Percentiles rank a stretch among this genome's conserved stretches.
phyloP scores from a whole-genome alignment of 2,113 vertebrate genomes.

The Pholis gunnellus region DNA sequence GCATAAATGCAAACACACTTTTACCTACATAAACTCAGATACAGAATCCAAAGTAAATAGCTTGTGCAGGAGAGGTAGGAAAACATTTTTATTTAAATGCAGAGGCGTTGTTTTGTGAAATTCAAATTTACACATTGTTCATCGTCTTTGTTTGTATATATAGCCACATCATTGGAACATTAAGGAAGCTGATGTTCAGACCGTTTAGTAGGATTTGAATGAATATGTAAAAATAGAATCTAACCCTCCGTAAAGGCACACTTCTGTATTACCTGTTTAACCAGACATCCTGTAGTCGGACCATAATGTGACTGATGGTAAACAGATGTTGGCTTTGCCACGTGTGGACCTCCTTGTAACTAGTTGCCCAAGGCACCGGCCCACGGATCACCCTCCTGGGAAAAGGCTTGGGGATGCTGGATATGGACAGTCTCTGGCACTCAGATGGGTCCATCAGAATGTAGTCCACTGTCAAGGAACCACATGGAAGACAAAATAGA shows the following conservation, averaged over 20 bases:
- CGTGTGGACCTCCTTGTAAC: constrained; percentile 72
- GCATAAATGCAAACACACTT: too few relatives aligned
- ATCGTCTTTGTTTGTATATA: background rate
- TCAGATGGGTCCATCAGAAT: constrained; percentile 89
- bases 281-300: constrained; percentile 88
- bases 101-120: background rate
- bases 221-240: background rate
- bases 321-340: constrained; percentile 89
- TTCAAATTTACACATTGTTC: background rate
- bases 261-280: constrained; percentile 83
- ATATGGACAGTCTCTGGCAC: constrained; percentile 86
- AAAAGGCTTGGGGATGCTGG: constrained; percentile 84
- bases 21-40: background rate
- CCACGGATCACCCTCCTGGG: constrained; percentile 85
- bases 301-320: constrained; percentile 86
- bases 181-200: background rate
- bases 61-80: background rate
- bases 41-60: background rate
- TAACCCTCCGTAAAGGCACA: background rate
- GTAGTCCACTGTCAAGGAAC: constrained; percentile 88
- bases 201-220: background rate
- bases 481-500: background rate
- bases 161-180: background rate
- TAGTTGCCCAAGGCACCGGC: constrained; percentile 89
- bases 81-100: background rate